Evolutionary conservation across 1,140 invertebrate species (phyloP).

Genomic region (Augochlora pura): DNA sequence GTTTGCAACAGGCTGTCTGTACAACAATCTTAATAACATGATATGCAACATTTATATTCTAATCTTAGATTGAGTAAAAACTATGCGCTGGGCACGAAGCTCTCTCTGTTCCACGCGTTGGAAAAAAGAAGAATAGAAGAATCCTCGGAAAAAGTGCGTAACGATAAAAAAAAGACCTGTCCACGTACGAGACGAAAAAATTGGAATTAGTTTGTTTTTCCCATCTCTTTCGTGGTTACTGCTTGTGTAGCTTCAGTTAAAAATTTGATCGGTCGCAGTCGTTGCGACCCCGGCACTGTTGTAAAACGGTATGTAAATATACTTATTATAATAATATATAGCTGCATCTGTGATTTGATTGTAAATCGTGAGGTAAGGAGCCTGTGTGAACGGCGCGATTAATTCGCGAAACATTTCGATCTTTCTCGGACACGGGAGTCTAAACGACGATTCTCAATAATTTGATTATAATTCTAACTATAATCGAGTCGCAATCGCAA

Average conservation of each 20-base stretch:
- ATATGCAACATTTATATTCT: slow-evolving; percentile 81
- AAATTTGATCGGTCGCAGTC: slow-evolving; percentile 69
- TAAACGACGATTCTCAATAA: slow-evolving; percentile 4
- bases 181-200: slow-evolving; percentile 77
- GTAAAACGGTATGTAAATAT: slow-evolving; percentile 79
- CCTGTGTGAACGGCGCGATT: slow-evolving; percentile 74
- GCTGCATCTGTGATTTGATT: slow-evolving; percentile 80
- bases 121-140: slow-evolving; percentile 64
- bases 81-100: slow-evolving; percentile 77
- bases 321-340: slow-evolving; percentile 78
- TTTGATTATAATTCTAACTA: background rate
- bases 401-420: slow-evolving; percentile 43
- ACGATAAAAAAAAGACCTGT: slow-evolving; percentile 68
- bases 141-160: slow-evolving; percentile 64
- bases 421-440: background rate
- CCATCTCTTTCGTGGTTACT: slow-evolving; percentile 42
- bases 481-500: background rate
- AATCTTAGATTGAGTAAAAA: slow-evolving; percentile 78
- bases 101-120: slow-evolving; percentile 68
- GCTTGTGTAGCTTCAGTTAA: slow-evolving; percentile 57
- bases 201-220: slow-evolving; percentile 43
- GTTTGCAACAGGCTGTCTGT: slow-evolving; percentile 65
- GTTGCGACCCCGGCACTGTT: slow-evolving; percentile 77
- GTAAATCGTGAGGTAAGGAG: slow-evolving; percentile 79
- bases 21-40: slow-evolving; percentile 81